Base-by-base conservation (phyloP, 1,140 invertebrate species). In the Heliconius hewitsoni region DNA sequence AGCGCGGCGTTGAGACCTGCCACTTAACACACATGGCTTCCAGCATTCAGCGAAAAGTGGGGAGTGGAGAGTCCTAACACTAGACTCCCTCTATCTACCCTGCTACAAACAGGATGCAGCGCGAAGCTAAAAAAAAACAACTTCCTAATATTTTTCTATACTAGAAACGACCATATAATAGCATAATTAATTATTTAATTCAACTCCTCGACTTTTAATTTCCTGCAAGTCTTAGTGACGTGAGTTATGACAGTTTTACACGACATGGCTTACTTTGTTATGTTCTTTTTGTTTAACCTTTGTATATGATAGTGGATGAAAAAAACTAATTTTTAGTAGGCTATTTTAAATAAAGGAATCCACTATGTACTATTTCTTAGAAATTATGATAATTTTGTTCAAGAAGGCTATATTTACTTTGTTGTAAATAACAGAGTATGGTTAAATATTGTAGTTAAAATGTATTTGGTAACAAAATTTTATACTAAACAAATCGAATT, bases 151-250 rank as follows among this genome's bases (percentile, higher is more conserved):
- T 50, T 78, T 73, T 77, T 78, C 71, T 73, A 66, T 78, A 78
- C 66, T 66, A 74, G 74, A 46, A 52, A 66, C 77, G 72, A 50
- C 57, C 42, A 70, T 42, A 79, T 72, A 77, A 77, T 74, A 74
- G 73, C 57, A 27, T 60, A 73, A 55, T 76, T 76, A 76, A 77
- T 80, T 80, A 80, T 78, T 78, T 74, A 76, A 76, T 80, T 72
- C 55, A 80, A 71, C 79, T 77, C 73, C 77, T 82, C 60, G 57
- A 78, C 73, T 80, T 86, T 88, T 89, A 88, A 90, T 90, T 90
- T 89, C 89, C 89, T 89, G 84, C 79, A 71, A 89, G 85, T 75
- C 81, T 78, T 84, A 86, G 84, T 86, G 83, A 84, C 74, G 60
- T 87, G 80, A 86, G 72, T 83, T 81, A 85, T 78, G 81, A 80